Percentiles rank a stretch among this genome's conserved stretches.
Evolutionary conservation across 2,113 vertebrate species (phyloP).

Genomic region (Oryzias celebensis): DNA sequence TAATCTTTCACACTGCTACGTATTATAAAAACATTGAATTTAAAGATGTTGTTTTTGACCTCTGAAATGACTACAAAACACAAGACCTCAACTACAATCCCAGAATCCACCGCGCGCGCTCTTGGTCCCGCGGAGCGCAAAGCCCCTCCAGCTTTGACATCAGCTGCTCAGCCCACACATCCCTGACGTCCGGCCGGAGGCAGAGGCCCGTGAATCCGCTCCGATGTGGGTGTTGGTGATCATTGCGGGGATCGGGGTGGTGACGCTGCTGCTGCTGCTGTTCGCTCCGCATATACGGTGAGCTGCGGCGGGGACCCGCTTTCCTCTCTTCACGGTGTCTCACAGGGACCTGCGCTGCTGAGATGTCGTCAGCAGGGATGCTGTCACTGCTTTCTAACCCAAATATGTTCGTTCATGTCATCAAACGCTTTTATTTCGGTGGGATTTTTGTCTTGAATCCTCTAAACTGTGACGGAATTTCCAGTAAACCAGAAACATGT

Average conservation of each 20-base stretch:
- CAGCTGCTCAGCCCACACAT: constrained; percentile 63
- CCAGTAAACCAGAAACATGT: no score
- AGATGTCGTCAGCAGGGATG: no score
- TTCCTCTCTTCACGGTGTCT: neutral
- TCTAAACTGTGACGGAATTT: no score
- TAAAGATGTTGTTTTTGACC: no score
- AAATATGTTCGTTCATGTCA: no score
- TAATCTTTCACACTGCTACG: no score
- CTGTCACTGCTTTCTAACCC: no score
- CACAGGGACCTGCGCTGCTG: neutral
- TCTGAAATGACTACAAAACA: no score
- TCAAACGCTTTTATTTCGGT: no score
- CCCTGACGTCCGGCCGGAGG: constrained; percentile 25
- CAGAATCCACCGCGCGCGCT: constrained; percentile 50
- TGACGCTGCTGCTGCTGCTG: constrained; percentile 74
- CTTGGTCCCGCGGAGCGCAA: constrained; percentile 6
- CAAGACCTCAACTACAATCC: constrained; percentile 70
- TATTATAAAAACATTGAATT: no score
- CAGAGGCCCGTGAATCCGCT: constrained; percentile 17
- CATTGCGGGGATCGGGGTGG: constrained; percentile 69
- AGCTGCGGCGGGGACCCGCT: constrained; percentile 11
- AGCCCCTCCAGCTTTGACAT: constrained; percentile 42
- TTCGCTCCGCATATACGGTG: constrained; percentile 84
- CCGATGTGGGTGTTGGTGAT: constrained; percentile 65
- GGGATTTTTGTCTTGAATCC: no score